A percentile compares a stretch with the other conserved stretches of the same genome.
phyloP scores from a whole-genome alignment of 2,888 invertebrate species.

The Saturnia pavonia region DNA sequence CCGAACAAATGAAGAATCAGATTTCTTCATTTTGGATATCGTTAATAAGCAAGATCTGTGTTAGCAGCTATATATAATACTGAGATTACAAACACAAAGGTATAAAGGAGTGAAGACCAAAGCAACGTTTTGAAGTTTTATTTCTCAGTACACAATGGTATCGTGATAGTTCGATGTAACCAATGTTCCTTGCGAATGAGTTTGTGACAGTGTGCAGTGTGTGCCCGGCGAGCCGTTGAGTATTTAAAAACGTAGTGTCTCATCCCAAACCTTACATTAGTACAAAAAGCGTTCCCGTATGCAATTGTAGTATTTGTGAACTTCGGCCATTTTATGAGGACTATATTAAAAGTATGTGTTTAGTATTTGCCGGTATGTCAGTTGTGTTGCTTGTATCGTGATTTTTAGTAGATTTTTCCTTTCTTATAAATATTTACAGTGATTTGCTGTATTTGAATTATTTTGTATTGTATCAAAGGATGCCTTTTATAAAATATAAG shows the following conservation, averaged over 20 bases:
- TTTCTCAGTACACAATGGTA: neutral
- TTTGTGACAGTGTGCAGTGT: slow-evolving; percentile 6
- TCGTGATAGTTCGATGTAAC: slow-evolving; percentile 11
- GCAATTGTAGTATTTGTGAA: slow-evolving; percentile 58
- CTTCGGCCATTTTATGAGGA: slow-evolving; percentile 59
- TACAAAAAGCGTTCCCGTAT: slow-evolving; percentile 71
- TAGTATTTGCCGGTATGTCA: slow-evolving; percentile 59
- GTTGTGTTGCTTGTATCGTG: slow-evolving; percentile 69
- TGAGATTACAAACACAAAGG: slow-evolving; percentile 27
- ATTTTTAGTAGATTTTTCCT: slow-evolving; percentile 61
- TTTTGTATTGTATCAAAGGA: slow-evolving; percentile 70
- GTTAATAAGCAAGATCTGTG: neutral
- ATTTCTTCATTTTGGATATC: slow-evolving; percentile 5
- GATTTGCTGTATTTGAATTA: slow-evolving; percentile 64
- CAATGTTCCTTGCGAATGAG: neutral
- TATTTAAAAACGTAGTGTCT: slow-evolving; percentile 49
- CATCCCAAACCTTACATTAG: slow-evolving; percentile 58
- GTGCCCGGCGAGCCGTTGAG: slow-evolving; percentile 21
- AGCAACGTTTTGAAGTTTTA: slow-evolving; percentile 38
- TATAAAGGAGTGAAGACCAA: slow-evolving; percentile 52
- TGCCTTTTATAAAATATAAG: slow-evolving; percentile 78
- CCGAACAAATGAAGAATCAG: slow-evolving; percentile 66
- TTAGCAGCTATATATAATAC: slow-evolving; percentile 20
- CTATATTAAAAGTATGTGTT: slow-evolving; percentile 49
- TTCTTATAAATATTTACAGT: slow-evolving; percentile 57